phyloP scores from a whole-genome alignment of 2,797 vertebrate species.

The Enteromius paludinosus region DNA sequence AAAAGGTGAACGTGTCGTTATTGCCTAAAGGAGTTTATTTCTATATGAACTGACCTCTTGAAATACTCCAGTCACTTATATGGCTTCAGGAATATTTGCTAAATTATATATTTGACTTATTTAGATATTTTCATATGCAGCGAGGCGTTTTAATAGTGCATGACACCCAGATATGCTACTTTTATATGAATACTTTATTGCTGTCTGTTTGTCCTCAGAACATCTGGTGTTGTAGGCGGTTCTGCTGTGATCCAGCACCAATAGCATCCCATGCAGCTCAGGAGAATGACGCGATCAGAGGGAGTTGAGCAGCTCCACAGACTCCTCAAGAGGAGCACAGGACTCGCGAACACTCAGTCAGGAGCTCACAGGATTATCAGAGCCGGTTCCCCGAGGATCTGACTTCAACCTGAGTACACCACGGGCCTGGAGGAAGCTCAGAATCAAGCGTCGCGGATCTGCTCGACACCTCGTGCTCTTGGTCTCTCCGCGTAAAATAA shows the following conservation, averaged over 20 bases:
- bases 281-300: conserved; percentile 17
- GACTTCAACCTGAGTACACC: too few species aligned
- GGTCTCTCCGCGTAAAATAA: neutral
- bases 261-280: conserved; percentile 49
- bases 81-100: neutral
- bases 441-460: neutral
- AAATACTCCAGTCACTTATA: neutral
- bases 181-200: too few species aligned
- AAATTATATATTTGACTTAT: neutral
- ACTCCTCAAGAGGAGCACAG: conserved; percentile 28
- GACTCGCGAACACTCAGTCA: neutral
- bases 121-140: neutral
- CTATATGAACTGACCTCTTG: neutral
- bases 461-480: neutral
- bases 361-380: neutral
- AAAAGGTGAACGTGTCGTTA: too few species aligned
- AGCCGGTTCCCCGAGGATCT: neutral
- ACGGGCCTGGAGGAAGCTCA: neutral
- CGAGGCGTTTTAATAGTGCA: neutral
- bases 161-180: neutral
- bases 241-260: conserved; percentile 60
- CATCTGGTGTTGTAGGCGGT: conserved; percentile 61
- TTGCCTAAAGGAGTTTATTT: neutral
- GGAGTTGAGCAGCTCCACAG: neutral
- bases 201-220: neutral